phyloP scores from a whole-genome alignment of 2,797 vertebrate species.

The Alauda arvensis region DNA sequence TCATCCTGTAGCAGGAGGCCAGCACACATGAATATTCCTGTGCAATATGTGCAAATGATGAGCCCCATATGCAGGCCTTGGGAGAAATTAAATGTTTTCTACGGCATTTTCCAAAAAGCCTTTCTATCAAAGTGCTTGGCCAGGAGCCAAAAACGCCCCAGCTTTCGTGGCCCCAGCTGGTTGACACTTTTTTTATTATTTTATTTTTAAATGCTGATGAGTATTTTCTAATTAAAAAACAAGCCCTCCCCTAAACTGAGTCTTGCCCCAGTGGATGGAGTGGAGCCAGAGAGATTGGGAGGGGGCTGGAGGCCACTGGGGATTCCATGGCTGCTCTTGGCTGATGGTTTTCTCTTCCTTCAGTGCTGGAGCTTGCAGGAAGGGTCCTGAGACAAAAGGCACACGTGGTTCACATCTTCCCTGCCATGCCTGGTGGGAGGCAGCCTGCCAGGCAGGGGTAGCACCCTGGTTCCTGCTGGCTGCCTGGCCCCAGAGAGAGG shows the following conservation, averaged over 20 bases:
- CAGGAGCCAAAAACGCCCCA: slow-evolving; percentile 33
- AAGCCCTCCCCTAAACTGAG: background rate
- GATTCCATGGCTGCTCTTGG: background rate
- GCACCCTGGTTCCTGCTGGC: background rate
- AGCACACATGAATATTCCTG: slow-evolving; percentile 55
- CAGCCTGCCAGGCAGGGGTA: background rate
- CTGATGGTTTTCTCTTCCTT: background rate
- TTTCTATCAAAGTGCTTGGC: slow-evolving; percentile 59
- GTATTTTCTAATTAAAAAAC: slow-evolving; percentile 56
- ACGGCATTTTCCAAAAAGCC: slow-evolving; percentile 40
- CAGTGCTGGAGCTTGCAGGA: background rate
- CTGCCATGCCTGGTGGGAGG: background rate
- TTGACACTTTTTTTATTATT: slow-evolving; percentile 41
- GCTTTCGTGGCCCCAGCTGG: slow-evolving; percentile 45
- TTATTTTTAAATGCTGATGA: slow-evolving; percentile 36
- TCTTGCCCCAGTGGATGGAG: slow-evolving; percentile 7
- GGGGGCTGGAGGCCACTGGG: background rate
- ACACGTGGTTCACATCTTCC: background rate
- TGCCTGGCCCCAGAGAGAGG: accelerated
- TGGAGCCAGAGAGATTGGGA: slow-evolving; percentile 12
- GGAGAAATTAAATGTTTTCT: slow-evolving; percentile 62
- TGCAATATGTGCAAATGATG: slow-evolving; percentile 47
- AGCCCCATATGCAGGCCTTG: slow-evolving; percentile 61
- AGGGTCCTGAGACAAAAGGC: background rate
- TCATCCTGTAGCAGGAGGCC: slow-evolving; percentile 57